Evolutionary conservation across 2,797 vertebrate genomes (phyloP), one percentile per base, ranked within the genome.

Genomic region (Hoplostethus mediterraneus): DNA sequence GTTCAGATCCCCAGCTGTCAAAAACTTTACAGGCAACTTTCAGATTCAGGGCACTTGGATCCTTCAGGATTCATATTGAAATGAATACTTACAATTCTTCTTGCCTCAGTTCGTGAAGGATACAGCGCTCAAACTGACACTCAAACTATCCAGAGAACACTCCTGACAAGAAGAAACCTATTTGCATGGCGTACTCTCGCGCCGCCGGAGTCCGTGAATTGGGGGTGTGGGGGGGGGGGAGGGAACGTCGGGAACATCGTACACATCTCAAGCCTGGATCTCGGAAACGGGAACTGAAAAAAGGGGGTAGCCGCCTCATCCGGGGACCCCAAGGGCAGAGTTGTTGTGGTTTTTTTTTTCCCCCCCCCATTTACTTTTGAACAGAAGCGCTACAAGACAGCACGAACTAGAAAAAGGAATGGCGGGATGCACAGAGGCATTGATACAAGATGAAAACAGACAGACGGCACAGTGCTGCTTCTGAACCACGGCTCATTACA

Each of bases 401-500:
- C 57, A 68, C 80, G 84, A 89, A 87, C 81, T 21, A 21, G 69
- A 59, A 52, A 68, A 58, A 76, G 57, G 40, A 52, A 25, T 16
- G 53, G 48, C 56, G 69, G 73, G 73, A 84, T n/a, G 30, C 66
- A 73, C 5, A 14, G 61, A 73, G 75, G 67, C 82, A 73, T 59
- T 14, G 42, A 57, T 55, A 68, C 17, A 5, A 79, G 84, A 88
- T 88, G 76, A 87, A 87, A 84, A 38, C 77, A 10, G 60, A 75
- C 82, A 80, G 75, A 79, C 58, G 11, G 60, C 66, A 42, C 21
- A 63, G 74, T 69, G 70, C 70, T 67, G 78, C 78, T 79, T 87
- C 81, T 87, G 83, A 88, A 79, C 79, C 74, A 58, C 81, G 71
- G 57, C 91, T 93, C 89, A 91, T 91, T 93, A 90, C 77, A 59